Conservation (phyloP, 2,113 vertebrate species). For the Leptosomus discolor region DNA sequence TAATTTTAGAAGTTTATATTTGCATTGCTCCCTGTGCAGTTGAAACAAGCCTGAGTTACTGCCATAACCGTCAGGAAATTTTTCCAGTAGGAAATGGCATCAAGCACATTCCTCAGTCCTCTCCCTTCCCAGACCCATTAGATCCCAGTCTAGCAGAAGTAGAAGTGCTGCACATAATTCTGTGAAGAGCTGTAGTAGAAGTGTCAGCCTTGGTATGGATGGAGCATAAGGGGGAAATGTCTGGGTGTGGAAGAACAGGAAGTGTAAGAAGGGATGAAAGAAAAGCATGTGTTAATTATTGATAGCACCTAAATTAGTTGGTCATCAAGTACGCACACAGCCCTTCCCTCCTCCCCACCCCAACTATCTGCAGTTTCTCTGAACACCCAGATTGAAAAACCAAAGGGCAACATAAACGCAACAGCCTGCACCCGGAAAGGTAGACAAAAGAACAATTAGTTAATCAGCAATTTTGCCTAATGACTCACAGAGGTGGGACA, state of each 20-base stretch:
- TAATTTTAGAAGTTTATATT: not conserved
- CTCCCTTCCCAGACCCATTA: not conserved
- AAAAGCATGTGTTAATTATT: not conserved
- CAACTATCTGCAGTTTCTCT: not conserved
- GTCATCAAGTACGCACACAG: not conserved
- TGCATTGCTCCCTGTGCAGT: not conserved
- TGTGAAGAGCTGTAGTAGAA: not conserved
- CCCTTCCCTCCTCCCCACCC: no score
- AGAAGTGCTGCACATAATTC: not conserved
- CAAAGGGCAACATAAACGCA: not conserved
- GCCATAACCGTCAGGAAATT: not conserved
- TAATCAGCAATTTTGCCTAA: not conserved
- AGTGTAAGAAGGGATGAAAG: not conserved
- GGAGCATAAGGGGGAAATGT: not conserved
- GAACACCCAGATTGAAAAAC: not conserved
- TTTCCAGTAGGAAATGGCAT: not conserved
- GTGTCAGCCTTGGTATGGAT: not conserved
- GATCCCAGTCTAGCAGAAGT: not conserved
- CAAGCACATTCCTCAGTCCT: not conserved
- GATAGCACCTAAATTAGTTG: not conserved
- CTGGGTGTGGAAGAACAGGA: not conserved
- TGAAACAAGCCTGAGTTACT: not conserved
- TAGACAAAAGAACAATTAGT: not conserved
- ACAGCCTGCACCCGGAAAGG: not conserved
- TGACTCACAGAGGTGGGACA: not conserved